phyloP scores from a whole-genome alignment of 2,113 vertebrate genomes.

The Plestiodon gilberti region DNA sequence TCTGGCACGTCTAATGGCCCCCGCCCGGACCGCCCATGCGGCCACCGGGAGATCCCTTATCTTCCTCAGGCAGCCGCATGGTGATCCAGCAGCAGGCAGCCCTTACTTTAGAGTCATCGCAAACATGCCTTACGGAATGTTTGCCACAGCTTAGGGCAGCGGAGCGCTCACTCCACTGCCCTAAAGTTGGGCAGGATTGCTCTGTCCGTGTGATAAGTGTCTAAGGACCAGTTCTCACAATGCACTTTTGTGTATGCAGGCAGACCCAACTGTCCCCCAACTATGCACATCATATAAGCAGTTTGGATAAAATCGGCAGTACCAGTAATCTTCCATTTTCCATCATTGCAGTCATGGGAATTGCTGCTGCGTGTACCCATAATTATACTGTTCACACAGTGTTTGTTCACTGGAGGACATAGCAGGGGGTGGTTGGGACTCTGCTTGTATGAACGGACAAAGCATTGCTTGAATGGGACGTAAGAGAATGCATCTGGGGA shows the following conservation, averaged over 20 bases:
- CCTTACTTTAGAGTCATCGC: too few species aligned
- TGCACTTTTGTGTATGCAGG: background rate
- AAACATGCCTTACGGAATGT: too few species aligned
- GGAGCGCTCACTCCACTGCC: too few species aligned
- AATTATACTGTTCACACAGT: background rate
- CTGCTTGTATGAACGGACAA: background rate
- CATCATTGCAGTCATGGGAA: background rate
- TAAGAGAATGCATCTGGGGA: conserved; percentile 6
- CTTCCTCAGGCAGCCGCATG: too few species aligned
- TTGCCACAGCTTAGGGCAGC: too few species aligned
- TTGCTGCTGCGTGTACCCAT: background rate
- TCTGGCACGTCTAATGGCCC: too few species aligned
- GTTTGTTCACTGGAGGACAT: background rate
- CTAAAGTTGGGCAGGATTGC: too few species aligned
- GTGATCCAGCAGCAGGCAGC: too few species aligned
- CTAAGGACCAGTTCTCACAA: conserved; percentile 1
- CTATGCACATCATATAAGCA: background rate
- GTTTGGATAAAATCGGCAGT: background rate
- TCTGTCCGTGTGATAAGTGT: background rate
- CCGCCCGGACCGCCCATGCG: too few species aligned
- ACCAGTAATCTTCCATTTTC: background rate
- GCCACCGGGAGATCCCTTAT: too few species aligned
- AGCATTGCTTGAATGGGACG: background rate
- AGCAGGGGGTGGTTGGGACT: background rate
- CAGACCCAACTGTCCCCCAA: background rate